Conservation (phyloP, 1,140 invertebrate genomes). For the Zaprionus taronus region DNA sequence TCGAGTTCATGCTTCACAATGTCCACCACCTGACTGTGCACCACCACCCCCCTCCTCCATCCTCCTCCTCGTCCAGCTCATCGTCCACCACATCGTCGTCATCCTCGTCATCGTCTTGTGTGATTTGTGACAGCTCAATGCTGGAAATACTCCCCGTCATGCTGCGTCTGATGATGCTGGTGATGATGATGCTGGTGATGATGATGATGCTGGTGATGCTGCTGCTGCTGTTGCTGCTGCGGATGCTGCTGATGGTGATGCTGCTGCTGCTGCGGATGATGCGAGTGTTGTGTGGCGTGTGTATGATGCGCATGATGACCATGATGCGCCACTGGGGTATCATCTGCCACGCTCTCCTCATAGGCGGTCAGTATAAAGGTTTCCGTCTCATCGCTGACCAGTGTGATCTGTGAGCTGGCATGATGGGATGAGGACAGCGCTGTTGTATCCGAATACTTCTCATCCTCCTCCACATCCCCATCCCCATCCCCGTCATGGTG, state of each 20-base stretch:
- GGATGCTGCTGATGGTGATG: slow-evolving; percentile 67
- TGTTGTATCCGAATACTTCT: slow-evolving; percentile 58
- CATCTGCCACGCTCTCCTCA: slow-evolving; percentile 78
- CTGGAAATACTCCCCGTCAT: slow-evolving; percentile 73
- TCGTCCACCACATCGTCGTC: slow-evolving; percentile 69
- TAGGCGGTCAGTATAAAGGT: slow-evolving; percentile 78
- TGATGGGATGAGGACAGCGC: slow-evolving; percentile 59
- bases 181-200: slow-evolving; percentile 60
- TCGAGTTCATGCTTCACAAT: slow-evolving; percentile 81
- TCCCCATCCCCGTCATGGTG: slow-evolving; percentile 49
- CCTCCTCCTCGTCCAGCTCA: slow-evolving; percentile 63
- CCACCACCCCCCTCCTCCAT: slow-evolving; percentile 46
- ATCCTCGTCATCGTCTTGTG: slow-evolving; percentile 64
- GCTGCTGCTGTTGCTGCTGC: slow-evolving; percentile 65
- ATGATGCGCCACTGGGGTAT: slow-evolving; percentile 54
- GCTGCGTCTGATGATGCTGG: slow-evolving; percentile 64
- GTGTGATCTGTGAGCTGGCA: slow-evolving; percentile 62
- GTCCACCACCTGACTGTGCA: slow-evolving; percentile 64
- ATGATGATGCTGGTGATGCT: slow-evolving; percentile 49
- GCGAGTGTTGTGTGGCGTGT: slow-evolving; percentile 41
- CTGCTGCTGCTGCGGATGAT: slow-evolving; percentile 51
- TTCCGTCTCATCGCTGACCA: slow-evolving; percentile 76
- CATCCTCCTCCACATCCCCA: slow-evolving; percentile 40
- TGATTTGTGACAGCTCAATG: slow-evolving; percentile 74
- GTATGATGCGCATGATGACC: slow-evolving; percentile 54